Conservation (phyloP, 2,797 vertebrate genomes). For the Leptoclinus maculatus region DNA sequence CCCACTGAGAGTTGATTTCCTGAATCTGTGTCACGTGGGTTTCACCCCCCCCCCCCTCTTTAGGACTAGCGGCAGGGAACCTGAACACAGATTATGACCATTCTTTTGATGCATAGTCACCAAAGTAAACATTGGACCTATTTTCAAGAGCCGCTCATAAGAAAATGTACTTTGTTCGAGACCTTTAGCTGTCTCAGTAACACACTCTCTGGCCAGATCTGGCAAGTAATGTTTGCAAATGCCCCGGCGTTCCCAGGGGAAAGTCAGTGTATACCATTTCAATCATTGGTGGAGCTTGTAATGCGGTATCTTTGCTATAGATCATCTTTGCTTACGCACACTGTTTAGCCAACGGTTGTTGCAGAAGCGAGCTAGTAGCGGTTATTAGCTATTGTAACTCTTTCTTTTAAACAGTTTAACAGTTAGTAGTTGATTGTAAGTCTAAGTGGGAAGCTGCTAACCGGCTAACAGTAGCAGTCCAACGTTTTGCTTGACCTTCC, state of each 20-base stretch:
- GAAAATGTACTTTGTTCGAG: too few species aligned
- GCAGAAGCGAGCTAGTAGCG: not conserved
- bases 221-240: too few species aligned
- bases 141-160: not conserved
- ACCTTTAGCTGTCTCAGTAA: too few species aligned
- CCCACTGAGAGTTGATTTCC: not conserved
- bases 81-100: not conserved
- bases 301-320: not conserved
- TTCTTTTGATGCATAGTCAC: not conserved
- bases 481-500: not conserved
- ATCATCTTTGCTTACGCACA: not conserved
- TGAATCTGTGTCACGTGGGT: not conserved
- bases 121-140: not conserved
- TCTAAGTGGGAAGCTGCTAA: not conserved
- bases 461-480: not conserved
- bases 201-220: too few species aligned
- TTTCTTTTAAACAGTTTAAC: not conserved
- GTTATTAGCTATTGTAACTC: not conserved
- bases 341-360: not conserved
- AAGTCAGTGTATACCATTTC: too few species aligned
- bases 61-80: not conserved
- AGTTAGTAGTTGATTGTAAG: not conserved
- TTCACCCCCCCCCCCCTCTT: not conserved
- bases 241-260: too few species aligned
- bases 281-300: too few species aligned